phyloP scores from a whole-genome alignment of 2,888 invertebrate genomes.

The Merodon equestris region DNA sequence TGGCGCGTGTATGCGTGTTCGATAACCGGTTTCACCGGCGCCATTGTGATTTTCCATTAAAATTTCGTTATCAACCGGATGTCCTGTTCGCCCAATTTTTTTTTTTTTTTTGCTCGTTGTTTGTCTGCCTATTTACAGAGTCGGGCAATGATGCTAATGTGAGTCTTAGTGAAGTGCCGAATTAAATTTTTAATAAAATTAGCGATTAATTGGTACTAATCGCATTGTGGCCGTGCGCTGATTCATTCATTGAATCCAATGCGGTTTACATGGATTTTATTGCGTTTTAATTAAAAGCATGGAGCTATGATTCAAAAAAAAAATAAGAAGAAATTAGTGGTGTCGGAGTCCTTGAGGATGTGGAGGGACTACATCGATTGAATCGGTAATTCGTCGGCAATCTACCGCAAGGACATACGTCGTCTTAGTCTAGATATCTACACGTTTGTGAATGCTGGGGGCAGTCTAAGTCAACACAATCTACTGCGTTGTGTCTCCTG shows the following conservation, averaged over 20 bases:
- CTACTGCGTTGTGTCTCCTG: not conserved
- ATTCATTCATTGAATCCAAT: slow-evolving; percentile 65
- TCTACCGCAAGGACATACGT: too few species aligned
- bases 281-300: slow-evolving; percentile 59
- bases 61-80: slow-evolving; percentile 42
- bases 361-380: too few species aligned
- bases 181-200: slow-evolving; percentile 66
- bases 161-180: not conserved
- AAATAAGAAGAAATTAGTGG: too few species aligned
- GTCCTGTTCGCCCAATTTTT: not conserved
- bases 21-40: too few species aligned
- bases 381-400: too few species aligned
- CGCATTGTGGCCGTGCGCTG: slow-evolving; percentile 44
- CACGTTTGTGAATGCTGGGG: too few species aligned
- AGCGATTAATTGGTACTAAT: slow-evolving; percentile 67
- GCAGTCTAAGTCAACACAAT: slow-evolving; percentile 1
- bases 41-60: slow-evolving; percentile 51
- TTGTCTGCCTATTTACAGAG: not conserved
- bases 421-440: too few species aligned
- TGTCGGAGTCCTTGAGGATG: too few species aligned
- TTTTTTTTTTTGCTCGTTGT: slow-evolving; percentile 14
- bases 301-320: too few species aligned
- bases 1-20: too few species aligned
- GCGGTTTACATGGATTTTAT: slow-evolving; percentile 59
- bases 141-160: slow-evolving; percentile 11